Conservation (phyloP, 2,797 vertebrate species). For the Apogon hyalosoma region DNA sequence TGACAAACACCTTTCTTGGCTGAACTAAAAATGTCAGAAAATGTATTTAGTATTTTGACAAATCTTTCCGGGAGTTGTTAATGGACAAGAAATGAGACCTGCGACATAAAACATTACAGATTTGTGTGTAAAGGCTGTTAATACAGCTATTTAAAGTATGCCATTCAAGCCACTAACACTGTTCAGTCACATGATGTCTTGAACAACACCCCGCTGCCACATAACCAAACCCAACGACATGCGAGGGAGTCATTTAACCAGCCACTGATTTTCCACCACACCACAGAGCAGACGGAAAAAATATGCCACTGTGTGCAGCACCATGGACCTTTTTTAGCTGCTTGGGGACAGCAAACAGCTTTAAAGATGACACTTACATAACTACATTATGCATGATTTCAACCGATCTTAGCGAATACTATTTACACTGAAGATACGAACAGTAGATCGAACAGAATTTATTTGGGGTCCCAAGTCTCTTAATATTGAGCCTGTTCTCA, state of each 20-base stretch:
- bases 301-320: slow-evolving; percentile 38
- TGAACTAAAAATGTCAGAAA: not conserved
- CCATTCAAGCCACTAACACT: slow-evolving; percentile 63
- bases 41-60: slow-evolving; percentile 8
- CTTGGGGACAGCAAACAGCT: slow-evolving; percentile 10
- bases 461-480: not conserved
- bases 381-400: not conserved
- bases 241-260: slow-evolving; percentile 49
- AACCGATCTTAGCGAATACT: not conserved
- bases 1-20: slow-evolving; percentile 3
- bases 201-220: slow-evolving; percentile 67
- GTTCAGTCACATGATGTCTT: slow-evolving; percentile 59
- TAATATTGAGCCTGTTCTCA: no score
- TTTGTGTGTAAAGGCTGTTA: slow-evolving; percentile 55
- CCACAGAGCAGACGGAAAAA: slow-evolving; percentile 39
- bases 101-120: not conserved
- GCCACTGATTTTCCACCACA: slow-evolving; percentile 37
- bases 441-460: not conserved
- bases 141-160: slow-evolving; percentile 57
- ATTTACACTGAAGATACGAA: slow-evolving; percentile 2
- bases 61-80: slow-evolving; percentile 8
- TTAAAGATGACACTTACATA: no score
- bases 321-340: slow-evolving; percentile 18
- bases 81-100: slow-evolving; percentile 4
- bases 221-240: slow-evolving; percentile 62